Evolutionary conservation across 1,140 invertebrate genomes (phyloP), one percentile per base, ranked within the genome.

Genomic region (Hylyphantes graminicola): DNA sequence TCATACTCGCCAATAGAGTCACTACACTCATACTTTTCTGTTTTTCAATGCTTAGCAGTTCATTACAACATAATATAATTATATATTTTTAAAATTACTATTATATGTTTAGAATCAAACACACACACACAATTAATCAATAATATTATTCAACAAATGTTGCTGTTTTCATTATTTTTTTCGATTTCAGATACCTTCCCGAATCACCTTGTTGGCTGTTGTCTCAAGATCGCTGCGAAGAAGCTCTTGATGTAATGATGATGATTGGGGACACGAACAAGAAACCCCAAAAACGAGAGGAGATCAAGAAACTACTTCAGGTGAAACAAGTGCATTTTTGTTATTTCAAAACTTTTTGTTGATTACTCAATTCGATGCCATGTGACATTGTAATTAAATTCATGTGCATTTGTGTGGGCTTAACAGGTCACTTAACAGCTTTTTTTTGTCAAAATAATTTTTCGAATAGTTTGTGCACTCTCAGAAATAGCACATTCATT

Each of bases 151-250:
- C 17, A 17, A 61, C 2, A 61, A 15, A 35, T 67, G 10, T 48
- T 35, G 12, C 7, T 17, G 8, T 35, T 9, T 67, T 48, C 13
- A 48, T 13, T 5, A 15, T 15, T 48, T n/a, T 72, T 57, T 13
- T 35, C 35, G 10, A 12, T 57, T 74, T 15, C 51, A 89, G 90
- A 75, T 85, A 90, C 50, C 85, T 91, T 9, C 91, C 91, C 0
- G 91, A 92, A 86, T 91, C 91, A 75, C 88, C 91, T 10, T 85
- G 90, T 9, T 92, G 91, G 91, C 86, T 91, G 19, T 85, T 92
- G 5, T 87, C 89, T 64, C 87, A 89, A 64, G 87, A 88, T 11
- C 87, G 88, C 74, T 87, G 90, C 17, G 88, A 88, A 2, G 88
- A 90, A 74, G 90, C 90, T 0, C 88, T 89, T 67, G 80, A 76